Evolutionary conservation across 2,888 invertebrate genomes (phyloP), one percentile per base, ranked within the genome.

Genomic region (Standfussiana lucernea): DNA sequence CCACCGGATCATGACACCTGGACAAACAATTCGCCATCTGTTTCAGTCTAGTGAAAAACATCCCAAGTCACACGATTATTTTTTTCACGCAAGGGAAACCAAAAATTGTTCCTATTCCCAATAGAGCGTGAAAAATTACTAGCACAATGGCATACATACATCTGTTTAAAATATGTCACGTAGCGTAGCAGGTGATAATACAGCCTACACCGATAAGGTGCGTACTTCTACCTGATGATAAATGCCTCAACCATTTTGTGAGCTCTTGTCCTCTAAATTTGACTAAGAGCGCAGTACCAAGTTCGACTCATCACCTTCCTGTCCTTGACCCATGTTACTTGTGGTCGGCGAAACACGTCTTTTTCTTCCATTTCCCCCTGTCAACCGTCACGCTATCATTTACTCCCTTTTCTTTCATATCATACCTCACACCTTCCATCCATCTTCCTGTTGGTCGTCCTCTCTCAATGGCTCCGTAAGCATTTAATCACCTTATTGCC

Each of bases 21-120:
- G 0, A 21, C 42, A 13, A 28, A 72, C 24, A 59, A 45, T 28
- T 45, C 0, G 13, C 10, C 13, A 32, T 28, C 5, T 45, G 28
- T 28, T 50, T n/a, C 35, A 28, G 24, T 62, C 28, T 45, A 28
- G 18, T 13, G n/a, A 72, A 40, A 40, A 72, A 72, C 32, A 62
- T n/a, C 13, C 13, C 1, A 67, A 11, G 21, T 42, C 45, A 70
- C 2, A 42, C 15, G 56, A 62, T 40, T n/a, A 64, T 64, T 32
- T 50, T 66, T 21, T 40, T 15, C 62, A 77, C 35, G 35, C 15
- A 40, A n/a, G 6, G 7, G 21, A 53, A 62, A 77, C 24, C 32
- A 67, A 73, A 75, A 67, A 53, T 32, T 80, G 28, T 66, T 50
- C 75, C 70, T 62, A 80, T 75, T 80, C 40, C 32, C 15, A 80